A percentile compares a stretch with the other conserved stretches of the same genome.
Conservation (phyloP, 2,888 invertebrate species). For the Aquatica leii region DNA sequence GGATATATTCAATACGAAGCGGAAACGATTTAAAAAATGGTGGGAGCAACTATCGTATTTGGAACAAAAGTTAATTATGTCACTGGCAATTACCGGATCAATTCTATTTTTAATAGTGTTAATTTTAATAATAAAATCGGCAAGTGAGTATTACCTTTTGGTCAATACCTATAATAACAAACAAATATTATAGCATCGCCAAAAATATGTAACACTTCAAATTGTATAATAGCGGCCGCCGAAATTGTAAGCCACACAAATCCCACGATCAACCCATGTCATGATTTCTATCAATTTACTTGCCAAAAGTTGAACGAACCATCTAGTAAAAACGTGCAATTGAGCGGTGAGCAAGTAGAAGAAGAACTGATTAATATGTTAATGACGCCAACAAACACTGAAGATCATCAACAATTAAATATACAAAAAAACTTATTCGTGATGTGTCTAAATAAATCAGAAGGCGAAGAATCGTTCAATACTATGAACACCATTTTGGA, state of each 20-base stretch:
- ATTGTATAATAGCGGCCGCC: constrained; percentile 6
- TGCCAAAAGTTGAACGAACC: neutral
- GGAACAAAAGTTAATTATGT: constrained; percentile 10
- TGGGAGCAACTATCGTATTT: neutral
- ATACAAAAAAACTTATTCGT: constrained; percentile 37
- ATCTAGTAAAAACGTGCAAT: neutral
- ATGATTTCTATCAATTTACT: constrained; percentile 6
- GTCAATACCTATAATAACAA: neutral
- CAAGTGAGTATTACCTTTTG: neutral
- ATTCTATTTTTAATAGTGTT: neutral
- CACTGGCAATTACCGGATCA: neutral
- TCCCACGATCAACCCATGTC: constrained; percentile 9
- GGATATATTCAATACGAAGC: neutral
- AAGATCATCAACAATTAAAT: constrained; percentile 9
- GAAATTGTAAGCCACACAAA: neutral
- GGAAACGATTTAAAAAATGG: constrained; percentile 6
- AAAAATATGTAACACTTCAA: neutral
- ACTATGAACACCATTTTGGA: constrained; percentile 43
- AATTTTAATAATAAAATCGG: neutral
- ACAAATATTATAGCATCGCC: constrained; percentile 4
- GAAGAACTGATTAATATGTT: neutral
- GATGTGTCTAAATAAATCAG: constrained; percentile 42
- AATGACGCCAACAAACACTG: neutral
- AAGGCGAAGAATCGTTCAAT: constrained; percentile 33
- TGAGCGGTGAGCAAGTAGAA: neutral